Evolutionary conservation across 2,113 vertebrate species (phyloP).

Genomic region (Oreotrochilus melanogaster): DNA sequence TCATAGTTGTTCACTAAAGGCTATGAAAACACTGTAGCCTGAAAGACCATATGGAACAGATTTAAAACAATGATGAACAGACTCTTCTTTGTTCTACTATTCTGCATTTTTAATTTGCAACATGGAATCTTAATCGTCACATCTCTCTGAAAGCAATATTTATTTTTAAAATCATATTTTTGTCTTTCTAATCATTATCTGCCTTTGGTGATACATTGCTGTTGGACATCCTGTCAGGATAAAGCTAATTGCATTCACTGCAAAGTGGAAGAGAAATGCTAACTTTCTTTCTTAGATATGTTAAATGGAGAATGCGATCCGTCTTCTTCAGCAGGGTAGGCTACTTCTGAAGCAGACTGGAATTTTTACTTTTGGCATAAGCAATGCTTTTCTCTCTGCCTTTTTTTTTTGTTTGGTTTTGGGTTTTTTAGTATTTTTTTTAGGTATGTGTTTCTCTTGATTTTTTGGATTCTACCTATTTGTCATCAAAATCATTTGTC

Average conservation of each 20-base stretch:
- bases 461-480: neutral
- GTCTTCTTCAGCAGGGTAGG: neutral
- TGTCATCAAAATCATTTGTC: neutral
- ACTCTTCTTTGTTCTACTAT: neutral
- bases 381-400: neutral
- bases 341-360: neutral
- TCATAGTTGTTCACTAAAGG: neutral
- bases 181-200: neutral
- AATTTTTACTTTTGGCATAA: neutral
- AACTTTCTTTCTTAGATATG: neutral
- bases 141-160: neutral
- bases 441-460: neutral
- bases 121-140: neutral
- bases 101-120: neutral
- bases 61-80: neutral
- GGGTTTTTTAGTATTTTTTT: no score
- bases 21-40: neutral
- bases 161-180: neutral
- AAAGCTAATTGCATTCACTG: neutral
- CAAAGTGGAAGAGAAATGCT: neutral
- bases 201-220: neutral
- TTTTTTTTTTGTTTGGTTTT: no score
- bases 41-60: neutral
- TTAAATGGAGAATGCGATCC: neutral
- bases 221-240: neutral